These are phyloP conservation scores for Oryzias sinensis DNA, from an alignment of 2,797 vertebrate genomes.

Conservation along the genomic window DNA sequence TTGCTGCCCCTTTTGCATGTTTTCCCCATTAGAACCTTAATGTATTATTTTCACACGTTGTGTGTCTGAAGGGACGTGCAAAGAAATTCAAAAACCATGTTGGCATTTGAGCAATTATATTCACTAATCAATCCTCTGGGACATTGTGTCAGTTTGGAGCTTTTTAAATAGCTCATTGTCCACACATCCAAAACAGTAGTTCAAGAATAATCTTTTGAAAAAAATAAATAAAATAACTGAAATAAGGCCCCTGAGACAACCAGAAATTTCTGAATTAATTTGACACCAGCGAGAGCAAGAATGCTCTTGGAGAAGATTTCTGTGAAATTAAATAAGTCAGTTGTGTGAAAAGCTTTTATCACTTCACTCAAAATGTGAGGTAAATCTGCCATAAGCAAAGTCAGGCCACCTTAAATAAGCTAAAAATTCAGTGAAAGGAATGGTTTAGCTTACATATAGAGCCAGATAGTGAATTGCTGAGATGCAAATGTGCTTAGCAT, in stretches of 20 bases:
- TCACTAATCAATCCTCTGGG: slow-evolving; percentile 11
- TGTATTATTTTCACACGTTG: neutral
- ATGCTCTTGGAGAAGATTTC: slow-evolving; percentile 23
- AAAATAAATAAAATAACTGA: neutral
- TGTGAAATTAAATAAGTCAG: neutral
- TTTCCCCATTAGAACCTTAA: neutral
- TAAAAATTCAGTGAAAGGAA: slow-evolving; percentile 15
- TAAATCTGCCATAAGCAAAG: slow-evolving; percentile 36
- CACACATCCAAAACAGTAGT: slow-evolving; percentile 6
- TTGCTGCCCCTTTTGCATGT: neutral
- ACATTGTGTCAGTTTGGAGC: neutral
- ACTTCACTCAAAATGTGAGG: slow-evolving; percentile 17
- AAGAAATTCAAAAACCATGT: slow-evolving; percentile 8
- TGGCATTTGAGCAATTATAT: slow-evolving; percentile 16
- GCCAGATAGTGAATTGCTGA: slow-evolving; percentile 9
- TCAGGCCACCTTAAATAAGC: slow-evolving; percentile 28
- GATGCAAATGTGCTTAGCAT: neutral
- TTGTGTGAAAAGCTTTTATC: slow-evolving; percentile 30
- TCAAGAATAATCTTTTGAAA: slow-evolving; percentile 30
- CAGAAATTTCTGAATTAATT: slow-evolving; percentile 18
- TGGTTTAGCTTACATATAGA: slow-evolving; percentile 17
- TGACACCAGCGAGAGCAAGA: slow-evolving; percentile 19
- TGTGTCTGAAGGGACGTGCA: neutral
- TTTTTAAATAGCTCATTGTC: slow-evolving; percentile 15
- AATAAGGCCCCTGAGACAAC: slow-evolving; percentile 17